phyloP scores from a whole-genome alignment of 2,797 vertebrate species.

The Lepilemur ruficaudatus region DNA sequence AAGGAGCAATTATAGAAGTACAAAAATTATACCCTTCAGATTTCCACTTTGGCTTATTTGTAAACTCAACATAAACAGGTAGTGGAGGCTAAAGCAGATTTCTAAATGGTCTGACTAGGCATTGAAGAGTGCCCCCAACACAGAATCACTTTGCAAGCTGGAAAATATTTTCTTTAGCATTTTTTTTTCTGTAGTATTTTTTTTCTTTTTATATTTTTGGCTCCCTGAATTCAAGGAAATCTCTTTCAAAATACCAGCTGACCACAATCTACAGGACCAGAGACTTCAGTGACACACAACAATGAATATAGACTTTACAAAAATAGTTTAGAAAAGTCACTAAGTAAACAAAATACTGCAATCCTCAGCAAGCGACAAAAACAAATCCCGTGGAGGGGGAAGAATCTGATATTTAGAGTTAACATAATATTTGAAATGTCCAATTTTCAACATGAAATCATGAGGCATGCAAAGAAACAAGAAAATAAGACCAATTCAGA shows the following conservation, averaged over 20 bases:
- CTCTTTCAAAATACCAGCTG: not conserved
- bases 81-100: not conserved
- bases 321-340: not conserved
- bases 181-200: too few species aligned
- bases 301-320: not conserved
- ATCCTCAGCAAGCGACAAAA: not conserved
- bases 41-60: not conserved
- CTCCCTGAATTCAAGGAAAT: not conserved
- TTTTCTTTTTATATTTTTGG: not conserved
- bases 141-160: not conserved
- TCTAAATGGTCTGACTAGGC: not conserved
- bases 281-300: not conserved
- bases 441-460: not conserved
- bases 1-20: not conserved
- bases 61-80: not conserved
- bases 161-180: not conserved
- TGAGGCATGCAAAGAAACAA: not conserved
- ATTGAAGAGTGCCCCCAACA: not conserved
- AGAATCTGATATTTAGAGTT: not conserved
- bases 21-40: not conserved
- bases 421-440: not conserved
- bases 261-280: not conserved
- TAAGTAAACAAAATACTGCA: not conserved
- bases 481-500: not conserved
- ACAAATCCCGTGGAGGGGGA: not conserved